phyloP scores from a whole-genome alignment of 2,797 vertebrate species.

The Lepus oiostolus region DNA sequence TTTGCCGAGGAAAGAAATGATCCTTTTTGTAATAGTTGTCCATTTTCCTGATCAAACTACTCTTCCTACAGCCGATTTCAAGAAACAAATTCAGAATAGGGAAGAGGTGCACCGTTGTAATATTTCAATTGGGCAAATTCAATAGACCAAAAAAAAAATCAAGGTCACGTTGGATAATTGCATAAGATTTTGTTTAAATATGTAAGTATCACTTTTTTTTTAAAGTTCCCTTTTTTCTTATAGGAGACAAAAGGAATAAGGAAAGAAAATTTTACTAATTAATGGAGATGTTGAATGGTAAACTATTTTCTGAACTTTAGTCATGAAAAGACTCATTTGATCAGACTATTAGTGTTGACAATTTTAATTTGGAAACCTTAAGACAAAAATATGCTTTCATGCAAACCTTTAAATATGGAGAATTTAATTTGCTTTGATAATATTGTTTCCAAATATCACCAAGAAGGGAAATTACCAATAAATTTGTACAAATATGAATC shows the following conservation, averaged over 20 bases:
- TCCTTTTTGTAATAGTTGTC: neutral
- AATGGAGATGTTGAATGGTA: neutral
- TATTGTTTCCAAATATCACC: neutral
- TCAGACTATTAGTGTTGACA: neutral
- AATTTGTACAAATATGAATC: neutral
- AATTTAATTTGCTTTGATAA: conserved; percentile 16
- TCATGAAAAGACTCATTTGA: neutral
- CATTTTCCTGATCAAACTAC: neutral
- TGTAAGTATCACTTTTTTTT: neutral
- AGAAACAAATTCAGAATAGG: neutral
- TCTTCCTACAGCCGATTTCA: neutral
- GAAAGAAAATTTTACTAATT: neutral
- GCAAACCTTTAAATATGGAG: neutral
- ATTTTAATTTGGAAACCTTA: neutral
- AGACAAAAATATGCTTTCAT: neutral
- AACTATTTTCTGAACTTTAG: neutral
- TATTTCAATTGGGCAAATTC: neutral
- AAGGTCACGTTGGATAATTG: neutral
- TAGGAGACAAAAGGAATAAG: neutral
- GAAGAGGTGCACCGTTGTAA: too few relatives aligned
- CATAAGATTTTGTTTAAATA: neutral
- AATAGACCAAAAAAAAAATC: neutral
- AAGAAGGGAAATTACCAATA: conserved; percentile 26
- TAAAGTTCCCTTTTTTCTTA: neutral
- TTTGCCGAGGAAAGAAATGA: neutral